Conservation (phyloP, 2,113 vertebrate species). For the Sakesphorus luctuosus region DNA sequence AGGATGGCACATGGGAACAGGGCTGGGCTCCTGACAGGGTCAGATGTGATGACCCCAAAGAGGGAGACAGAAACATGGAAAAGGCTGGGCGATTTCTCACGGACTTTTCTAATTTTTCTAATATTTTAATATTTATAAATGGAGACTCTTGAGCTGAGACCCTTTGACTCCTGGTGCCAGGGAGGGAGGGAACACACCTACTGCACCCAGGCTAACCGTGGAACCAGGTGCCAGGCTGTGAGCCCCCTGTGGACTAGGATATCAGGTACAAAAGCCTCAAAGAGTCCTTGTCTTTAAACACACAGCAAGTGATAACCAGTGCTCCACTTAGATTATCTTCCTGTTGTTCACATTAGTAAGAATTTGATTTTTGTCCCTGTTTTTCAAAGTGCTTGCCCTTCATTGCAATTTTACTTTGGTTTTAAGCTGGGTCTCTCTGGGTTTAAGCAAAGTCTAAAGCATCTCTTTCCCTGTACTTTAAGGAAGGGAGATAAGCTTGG, state of each 20-base stretch:
- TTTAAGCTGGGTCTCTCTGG: not conserved
- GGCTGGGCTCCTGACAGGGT: not conserved
- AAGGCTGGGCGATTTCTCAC: not conserved
- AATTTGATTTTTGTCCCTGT: not conserved
- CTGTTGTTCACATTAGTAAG: not conserved
- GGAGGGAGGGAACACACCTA: accelerated
- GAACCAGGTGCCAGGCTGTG: not conserved
- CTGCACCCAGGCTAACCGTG: not conserved
- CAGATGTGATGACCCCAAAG: not conserved
- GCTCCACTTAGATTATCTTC: accelerated
- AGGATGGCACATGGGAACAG: accelerated
- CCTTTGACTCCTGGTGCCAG: accelerated
- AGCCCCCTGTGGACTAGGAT: accelerated
- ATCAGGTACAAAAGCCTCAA: accelerated
- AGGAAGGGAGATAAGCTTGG: not conserved
- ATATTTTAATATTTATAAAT: not conserved
- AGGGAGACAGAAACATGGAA: not conserved
- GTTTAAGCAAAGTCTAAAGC: not conserved
- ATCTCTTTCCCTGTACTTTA: not conserved
- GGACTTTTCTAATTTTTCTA: not conserved
- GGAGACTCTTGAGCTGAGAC: not conserved
- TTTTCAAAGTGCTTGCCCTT: not conserved
- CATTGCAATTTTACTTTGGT: not conserved
- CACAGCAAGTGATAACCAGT: not conserved
- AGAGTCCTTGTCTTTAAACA: not conserved